Evolutionary conservation across 2,113 vertebrate species (phyloP), one percentile per base, ranked within the genome.

Genomic region (Clarias magur): DNA sequence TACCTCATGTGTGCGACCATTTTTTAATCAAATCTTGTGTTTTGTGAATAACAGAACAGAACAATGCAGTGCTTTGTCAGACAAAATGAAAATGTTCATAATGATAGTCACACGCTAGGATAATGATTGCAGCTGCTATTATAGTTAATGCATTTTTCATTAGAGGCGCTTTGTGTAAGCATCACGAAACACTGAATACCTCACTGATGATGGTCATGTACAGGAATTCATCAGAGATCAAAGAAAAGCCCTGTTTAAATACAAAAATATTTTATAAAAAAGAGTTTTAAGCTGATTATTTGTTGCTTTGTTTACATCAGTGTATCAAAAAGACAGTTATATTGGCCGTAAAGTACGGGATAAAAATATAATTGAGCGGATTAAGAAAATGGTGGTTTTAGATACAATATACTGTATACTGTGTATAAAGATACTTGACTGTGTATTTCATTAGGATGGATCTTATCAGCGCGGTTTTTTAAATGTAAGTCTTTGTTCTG

Each of bases 1-100:
- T 42, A 42, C 19, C 21, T 11, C 72, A 75, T 19, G 38, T 25
- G 34, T 75, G 4, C 48, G 72, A 42, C 7, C 34, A 11, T 62
- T 62, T 60, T 23, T 7, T 21, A 42, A 73, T 21, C 19, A 42
- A 73, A 73, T 73, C 70, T 23, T 42, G 70, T n/a, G 23, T 53
- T 75, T 75, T 53, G 73, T 56, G 56, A 56, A 56, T 17, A 54
- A 54, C 25, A 78, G 53, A 78, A 78, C 25, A 79, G n/a, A 79
- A 27, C 48, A 54, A 56, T 17, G 76, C 25, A 79, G 48, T 25
- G 11, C 73, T 76, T 76, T 76, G 76, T 56, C 6, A 3, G 53
- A 10, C 76, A 30, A 30, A 75, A 75, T 48, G 11, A 75, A 75
- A 78, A 25, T 0, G 19, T 10, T 78, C 48, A 54, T 27, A n/a